Evolutionary conservation across 2,888 invertebrate genomes (phyloP).

Genomic region (Cotesia congregata): DNA sequence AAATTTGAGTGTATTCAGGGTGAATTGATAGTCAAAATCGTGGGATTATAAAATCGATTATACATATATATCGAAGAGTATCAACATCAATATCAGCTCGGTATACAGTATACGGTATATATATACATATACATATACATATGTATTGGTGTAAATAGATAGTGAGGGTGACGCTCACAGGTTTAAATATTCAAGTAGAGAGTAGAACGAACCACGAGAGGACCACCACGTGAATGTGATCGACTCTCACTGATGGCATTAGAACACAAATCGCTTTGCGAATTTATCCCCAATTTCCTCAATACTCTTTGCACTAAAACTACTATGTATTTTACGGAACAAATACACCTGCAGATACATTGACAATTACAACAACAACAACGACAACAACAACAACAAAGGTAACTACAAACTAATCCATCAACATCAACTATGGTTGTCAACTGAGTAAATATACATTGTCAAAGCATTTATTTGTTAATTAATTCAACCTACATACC

Average conservation of each 20-base stretch:
- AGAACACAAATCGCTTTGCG: slow-evolving; percentile 16
- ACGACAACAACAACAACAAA: not conserved
- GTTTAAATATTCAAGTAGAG: slow-evolving; percentile 34
- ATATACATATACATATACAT: not conserved
- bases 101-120: not conserved
- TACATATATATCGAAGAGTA: not conserved
- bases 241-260: slow-evolving; percentile 24
- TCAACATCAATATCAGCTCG: not conserved
- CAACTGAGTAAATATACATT: not conserved
- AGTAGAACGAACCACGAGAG: slow-evolving; percentile 26
- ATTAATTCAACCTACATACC: not conserved
- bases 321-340: not conserved
- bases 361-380: not conserved
- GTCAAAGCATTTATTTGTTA: not conserved
- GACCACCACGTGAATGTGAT: slow-evolving; percentile 3
- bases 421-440: not conserved
- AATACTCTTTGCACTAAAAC: slow-evolving; percentile 15
- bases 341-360: not conserved
- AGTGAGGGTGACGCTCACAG: slow-evolving; percentile 1
- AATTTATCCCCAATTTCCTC: slow-evolving; percentile 23
- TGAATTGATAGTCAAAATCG: slow-evolving; percentile 14
- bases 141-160: slow-evolving; percentile 10
- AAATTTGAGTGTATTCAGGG: not conserved
- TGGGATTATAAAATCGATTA: slow-evolving; percentile 24
- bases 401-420: not conserved